Conservation (phyloP, 2,113 vertebrate genomes). For the Plecotus auritus region DNA sequence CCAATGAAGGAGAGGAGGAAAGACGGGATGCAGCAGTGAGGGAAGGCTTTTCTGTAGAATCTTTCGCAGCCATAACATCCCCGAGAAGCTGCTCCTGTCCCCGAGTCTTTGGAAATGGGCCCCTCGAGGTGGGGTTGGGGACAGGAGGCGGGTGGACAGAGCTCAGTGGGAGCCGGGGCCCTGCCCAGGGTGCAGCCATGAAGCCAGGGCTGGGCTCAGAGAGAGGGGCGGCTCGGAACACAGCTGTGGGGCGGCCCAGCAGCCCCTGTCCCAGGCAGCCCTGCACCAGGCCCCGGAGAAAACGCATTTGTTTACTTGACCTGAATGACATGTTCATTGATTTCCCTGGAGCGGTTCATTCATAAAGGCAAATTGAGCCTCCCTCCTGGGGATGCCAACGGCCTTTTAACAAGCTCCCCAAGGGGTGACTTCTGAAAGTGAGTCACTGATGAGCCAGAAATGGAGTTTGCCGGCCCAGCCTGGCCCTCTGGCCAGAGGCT, state of each 20-base stretch:
- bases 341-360: slow-evolving; percentile 69
- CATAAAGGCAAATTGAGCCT: slow-evolving; percentile 66
- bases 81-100: background rate
- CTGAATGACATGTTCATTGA: slow-evolving; percentile 68
- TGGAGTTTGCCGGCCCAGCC: slow-evolving; percentile 3
- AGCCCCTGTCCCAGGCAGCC: background rate
- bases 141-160: background rate
- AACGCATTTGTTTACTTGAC: slow-evolving; percentile 73
- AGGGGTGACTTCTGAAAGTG: slow-evolving; percentile 61
- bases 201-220: background rate
- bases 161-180: background rate
- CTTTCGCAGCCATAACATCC: background rate
- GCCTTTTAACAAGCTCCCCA: slow-evolving; percentile 73
- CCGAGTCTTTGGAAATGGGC: background rate
- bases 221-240: slow-evolving; percentile 28
- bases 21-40: rapidly evolving
- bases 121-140: background rate
- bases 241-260: background rate
- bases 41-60: background rate
- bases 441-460: slow-evolving; percentile 65
- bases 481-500: background rate
- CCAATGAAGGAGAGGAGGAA: background rate
- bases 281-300: slow-evolving; percentile 29
- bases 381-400: slow-evolving; percentile 52
- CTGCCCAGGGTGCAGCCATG: background rate